These are phyloP conservation scores for Noctuana brunneofusca DNA, from an alignment of 2,888 invertebrate species.

Conservation along the genomic window DNA sequence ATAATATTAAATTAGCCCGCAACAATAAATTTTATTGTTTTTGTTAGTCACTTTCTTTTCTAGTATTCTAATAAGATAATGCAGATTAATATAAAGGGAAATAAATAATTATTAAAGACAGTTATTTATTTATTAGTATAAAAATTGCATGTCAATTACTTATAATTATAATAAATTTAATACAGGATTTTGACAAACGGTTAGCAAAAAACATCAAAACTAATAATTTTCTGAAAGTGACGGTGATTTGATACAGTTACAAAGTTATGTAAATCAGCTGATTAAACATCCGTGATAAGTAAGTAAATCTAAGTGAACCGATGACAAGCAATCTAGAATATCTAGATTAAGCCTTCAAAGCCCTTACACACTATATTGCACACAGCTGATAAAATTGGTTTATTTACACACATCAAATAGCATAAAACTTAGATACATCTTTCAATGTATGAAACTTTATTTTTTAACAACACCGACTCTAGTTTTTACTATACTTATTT, in stretches of 20 bases:
- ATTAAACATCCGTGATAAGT: too few species aligned
- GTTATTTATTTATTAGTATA: conserved; percentile 33
- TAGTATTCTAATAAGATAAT: too few species aligned
- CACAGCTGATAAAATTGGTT: conserved; percentile 37
- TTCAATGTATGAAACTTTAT: not conserved
- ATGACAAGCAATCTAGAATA: not conserved
- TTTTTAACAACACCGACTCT: not conserved
- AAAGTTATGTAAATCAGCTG: too few species aligned
- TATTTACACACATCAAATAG: conserved; percentile 30
- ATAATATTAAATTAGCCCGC: too few species aligned
- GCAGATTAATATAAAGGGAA: not conserved
- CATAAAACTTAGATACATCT: not conserved
- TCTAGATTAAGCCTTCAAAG: conserved; percentile 31
- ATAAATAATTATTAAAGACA: not conserved
- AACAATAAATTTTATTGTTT: too few species aligned
- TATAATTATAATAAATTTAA: conserved; percentile 31
- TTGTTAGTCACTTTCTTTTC: too few species aligned
- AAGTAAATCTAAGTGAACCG: not conserved
- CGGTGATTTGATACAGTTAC: too few species aligned
- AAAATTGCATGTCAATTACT: conserved; percentile 32
- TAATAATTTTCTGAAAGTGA: too few species aligned
- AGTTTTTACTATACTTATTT: not conserved
- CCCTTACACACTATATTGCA: conserved; percentile 49
- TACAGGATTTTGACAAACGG: conserved; percentile 31
- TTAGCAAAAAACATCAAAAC: too few species aligned